Evolutionary conservation across 2,797 vertebrate species (phyloP).

Genomic region (Pseudochirops corinnae): DNA sequence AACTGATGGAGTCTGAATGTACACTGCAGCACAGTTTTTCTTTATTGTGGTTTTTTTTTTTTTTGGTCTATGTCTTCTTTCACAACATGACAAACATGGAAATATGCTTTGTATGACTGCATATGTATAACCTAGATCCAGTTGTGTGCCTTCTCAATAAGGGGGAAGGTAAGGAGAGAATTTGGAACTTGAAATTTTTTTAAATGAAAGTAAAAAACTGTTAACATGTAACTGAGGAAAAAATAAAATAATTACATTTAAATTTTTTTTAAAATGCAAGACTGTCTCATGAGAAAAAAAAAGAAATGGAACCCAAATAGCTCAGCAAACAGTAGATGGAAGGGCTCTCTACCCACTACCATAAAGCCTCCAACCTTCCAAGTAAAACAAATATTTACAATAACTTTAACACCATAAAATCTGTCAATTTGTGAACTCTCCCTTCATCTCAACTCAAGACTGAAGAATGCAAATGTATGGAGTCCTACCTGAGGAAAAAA

Average conservation of each 20-base stretch:
- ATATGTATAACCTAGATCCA: too few species aligned
- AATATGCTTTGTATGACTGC: neutral
- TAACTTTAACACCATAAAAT: neutral
- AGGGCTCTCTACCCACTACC: neutral
- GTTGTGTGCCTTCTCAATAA: neutral
- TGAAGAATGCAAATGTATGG: neutral
- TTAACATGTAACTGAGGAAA: too few species aligned
- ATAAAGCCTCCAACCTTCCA: neutral
- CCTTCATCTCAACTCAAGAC: neutral
- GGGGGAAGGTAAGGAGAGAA: neutral
- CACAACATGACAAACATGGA: neutral
- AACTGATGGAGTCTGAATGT: neutral
- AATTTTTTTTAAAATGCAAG: neutral
- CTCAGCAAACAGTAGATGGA: neutral
- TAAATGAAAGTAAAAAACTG: neutral
- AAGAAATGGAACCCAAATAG: neutral
- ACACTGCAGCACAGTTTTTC: neutral
- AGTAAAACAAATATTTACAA: neutral
- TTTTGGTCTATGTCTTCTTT: neutral
- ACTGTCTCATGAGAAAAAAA: neutral
- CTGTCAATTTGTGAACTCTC: neutral
- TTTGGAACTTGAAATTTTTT: neutral
- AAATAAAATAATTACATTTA: neutral
- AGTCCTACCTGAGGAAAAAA: neutral
- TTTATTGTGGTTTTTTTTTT: neutral